Base-by-base conservation (phyloP, 2,797 vertebrate genomes). In the Todus mexicanus region DNA sequence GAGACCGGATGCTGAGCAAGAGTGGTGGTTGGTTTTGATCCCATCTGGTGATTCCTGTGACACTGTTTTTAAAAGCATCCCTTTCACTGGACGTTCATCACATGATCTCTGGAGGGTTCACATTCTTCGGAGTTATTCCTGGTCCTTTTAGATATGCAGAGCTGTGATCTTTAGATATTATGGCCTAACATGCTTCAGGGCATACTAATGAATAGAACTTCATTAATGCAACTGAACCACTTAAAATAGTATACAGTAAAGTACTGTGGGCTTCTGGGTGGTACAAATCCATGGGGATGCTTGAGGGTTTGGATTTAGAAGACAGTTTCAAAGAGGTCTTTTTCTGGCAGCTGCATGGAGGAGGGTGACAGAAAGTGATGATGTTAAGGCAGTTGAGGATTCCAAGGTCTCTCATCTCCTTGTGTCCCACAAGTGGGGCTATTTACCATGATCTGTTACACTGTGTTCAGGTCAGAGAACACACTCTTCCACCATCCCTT, bases 121-220 rank as follows among this genome's bases (percentile, higher is more conserved):
- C 64, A 29, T 87, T 94, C 70, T 75, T 85, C 33, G 45, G 51
- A 79, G 59, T 89, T 94, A 89, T 78, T 94, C 48, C 70, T 75
- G 51, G 54, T 72, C 31, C 51, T 56, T 95, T 87, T 57, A 89
- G 66, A 89, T 83, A 65, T 7, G 33, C 40, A 54, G 70, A 68
- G 40, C 76, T 95, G 43, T 91, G 90, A 83, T 92, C 65, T 65
- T 66, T 51, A 59, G 65, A 51, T 77, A 59, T 71, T 89, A 35
- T 1, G 10, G 47, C 11, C 64, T 73, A 15, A 25, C 2, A 2
- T 77, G 75, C 96, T 45, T 78, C 59, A 33, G 85, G 94, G 37
- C 56, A 54, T 88, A n/a, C 43, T 85, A 17, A 50, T 94, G 66
- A 95, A 91, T 80, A 78, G 63, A 45, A 76, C 75, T 85, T 72